These are phyloP conservation scores for Corapipo altera DNA, from an alignment of 2,113 vertebrate species.

Conservation along the genomic window DNA sequence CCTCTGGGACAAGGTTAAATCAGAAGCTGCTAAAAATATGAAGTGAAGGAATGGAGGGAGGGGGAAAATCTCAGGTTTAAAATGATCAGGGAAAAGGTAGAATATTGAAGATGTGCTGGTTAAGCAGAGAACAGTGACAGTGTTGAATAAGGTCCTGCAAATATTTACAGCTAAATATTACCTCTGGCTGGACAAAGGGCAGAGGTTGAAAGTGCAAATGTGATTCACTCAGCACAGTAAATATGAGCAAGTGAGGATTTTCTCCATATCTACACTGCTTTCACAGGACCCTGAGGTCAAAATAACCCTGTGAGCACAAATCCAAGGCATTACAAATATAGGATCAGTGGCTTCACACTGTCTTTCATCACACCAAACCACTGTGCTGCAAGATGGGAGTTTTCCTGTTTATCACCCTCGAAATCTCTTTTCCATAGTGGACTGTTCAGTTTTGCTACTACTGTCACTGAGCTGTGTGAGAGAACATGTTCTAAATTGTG, in stretches of 20 bases:
- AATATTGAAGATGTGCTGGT: not conserved
- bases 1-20: not conserved
- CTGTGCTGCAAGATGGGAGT: not conserved
- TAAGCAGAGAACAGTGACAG: not conserved
- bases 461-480: not conserved
- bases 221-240: not conserved
- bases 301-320: not conserved
- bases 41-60: not conserved
- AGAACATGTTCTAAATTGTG: rapidly evolving
- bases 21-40: not conserved
- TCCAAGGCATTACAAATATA: not conserved
- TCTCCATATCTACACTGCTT: not conserved
- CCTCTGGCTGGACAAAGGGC: not conserved
- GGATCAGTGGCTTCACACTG: not conserved
- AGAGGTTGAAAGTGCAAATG: not conserved
- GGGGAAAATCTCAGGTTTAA: not conserved
- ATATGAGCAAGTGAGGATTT: not conserved
- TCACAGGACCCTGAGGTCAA: not conserved
- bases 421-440: not conserved
- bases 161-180: not conserved
- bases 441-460: not conserved
- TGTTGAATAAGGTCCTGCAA: not conserved
- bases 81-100: not conserved
- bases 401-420: not conserved
- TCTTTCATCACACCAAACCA: not conserved